A percentile compares a stretch with the other conserved stretches of the same genome.
These are phyloP conservation scores for Ricordea florida DNA, from an alignment of 92 coral and sea anemone genomes.

Conservation along the genomic window DNA sequence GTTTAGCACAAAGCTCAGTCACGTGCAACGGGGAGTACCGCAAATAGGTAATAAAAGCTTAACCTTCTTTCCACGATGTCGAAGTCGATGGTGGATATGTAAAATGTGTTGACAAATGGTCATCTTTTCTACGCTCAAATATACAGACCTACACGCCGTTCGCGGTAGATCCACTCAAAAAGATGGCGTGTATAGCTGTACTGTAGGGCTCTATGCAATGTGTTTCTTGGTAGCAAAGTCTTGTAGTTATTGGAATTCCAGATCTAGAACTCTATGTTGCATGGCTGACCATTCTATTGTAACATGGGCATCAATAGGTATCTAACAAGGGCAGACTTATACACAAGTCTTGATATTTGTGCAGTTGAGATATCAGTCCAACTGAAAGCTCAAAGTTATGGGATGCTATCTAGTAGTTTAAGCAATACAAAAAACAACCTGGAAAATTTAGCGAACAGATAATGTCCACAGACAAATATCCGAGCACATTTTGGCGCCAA, in stretches of 20 bases:
- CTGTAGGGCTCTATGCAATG: no score
- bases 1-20: not conserved
- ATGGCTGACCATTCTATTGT: no score
- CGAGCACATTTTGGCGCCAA: no score
- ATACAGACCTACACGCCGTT: no score
- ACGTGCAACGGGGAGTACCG: not conserved
- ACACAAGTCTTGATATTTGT: not conserved
- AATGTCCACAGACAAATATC: no score
- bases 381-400: slow-evolving; percentile 19
- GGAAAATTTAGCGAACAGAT: not conserved
- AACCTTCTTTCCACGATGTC: not conserved
- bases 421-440: not conserved
- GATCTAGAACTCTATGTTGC: no score
- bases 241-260: no score
- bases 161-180: not conserved
- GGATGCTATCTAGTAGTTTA: not conserved
- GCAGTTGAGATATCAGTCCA: slow-evolving; percentile 10
- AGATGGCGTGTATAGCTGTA: not conserved
- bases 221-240: no score
- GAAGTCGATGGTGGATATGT: not conserved
- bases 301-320: no score
- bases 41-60: not conserved
- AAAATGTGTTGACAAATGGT: not conserved
- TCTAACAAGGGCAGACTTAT: not conserved
- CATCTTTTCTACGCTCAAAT: no score